Conservation (phyloP, 2,888 invertebrate species). For the Lithophane semibrunnea region DNA sequence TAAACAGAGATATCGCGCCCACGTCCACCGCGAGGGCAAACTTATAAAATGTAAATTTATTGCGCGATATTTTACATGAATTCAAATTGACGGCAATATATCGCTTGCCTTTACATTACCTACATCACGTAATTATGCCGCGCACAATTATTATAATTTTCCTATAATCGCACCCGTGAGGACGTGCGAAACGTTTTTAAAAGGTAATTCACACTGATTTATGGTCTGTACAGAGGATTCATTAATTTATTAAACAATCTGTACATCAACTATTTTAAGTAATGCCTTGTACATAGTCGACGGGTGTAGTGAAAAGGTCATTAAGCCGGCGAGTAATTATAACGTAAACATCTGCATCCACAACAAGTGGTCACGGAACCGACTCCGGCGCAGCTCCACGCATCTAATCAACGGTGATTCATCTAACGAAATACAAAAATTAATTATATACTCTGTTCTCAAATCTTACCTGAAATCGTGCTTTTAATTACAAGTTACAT, state of each 20-base stretch:
- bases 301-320: conserved; percentile 83
- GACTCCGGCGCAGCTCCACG: conserved; percentile 71
- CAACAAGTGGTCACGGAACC: conserved; percentile 79
- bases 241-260: conserved; percentile 75
- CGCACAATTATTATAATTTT: conserved; percentile 90
- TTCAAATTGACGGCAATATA: conserved; percentile 87
- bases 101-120: conserved; percentile 84
- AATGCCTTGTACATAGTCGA: conserved; percentile 64
- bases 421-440: conserved; percentile 87
- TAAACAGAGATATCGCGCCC: conserved; percentile 87
- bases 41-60: conserved; percentile 90
- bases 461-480: conserved; percentile 86
- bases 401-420: conserved; percentile 88
- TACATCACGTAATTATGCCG: conserved; percentile 88
- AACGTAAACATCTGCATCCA: conserved; percentile 87
- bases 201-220: conserved; percentile 84
- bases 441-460: conserved; percentile 87
- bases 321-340: conserved; percentile 85
- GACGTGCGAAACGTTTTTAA: conserved; percentile 89
- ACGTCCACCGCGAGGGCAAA: conserved; percentile 80
- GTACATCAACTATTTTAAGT: conserved; percentile 70
- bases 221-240: conserved; percentile 78
- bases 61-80: conserved; percentile 89
- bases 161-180: conserved; percentile 88
- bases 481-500: conserved; percentile 87